These are phyloP conservation scores for Crocuta crocuta DNA, from an alignment of 2,113 vertebrate genomes.

Conservation along the genomic window DNA sequence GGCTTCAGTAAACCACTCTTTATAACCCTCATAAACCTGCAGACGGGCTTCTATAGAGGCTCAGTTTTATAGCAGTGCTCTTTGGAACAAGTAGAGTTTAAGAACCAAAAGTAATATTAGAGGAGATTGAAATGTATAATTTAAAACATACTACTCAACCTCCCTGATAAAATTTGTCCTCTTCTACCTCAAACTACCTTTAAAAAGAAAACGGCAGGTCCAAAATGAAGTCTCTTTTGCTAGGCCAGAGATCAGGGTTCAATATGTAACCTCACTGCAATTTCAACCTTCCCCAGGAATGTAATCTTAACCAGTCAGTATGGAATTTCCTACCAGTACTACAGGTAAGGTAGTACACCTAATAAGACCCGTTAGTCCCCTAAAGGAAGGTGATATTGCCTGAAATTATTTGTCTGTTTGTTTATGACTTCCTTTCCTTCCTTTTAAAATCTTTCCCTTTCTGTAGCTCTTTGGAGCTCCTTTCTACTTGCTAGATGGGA, in stretches of 20 bases:
- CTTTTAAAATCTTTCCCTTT: background rate
- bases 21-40: background rate
- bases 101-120: constrained; percentile 14
- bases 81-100: background rate
- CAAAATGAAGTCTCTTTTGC: background rate
- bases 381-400: background rate
- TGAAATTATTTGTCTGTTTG: background rate
- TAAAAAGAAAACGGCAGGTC: background rate
- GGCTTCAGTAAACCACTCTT: background rate
- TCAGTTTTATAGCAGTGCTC: background rate
- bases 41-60: background rate
- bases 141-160: constrained; percentile 7
- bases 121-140: background rate
- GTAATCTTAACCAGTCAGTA: background rate
- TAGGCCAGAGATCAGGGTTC: background rate
- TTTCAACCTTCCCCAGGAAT: background rate
- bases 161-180: constrained; percentile 4
- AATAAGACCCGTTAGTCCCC: background rate
- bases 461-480: background rate
- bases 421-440: background rate
- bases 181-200: background rate
- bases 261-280: background rate
- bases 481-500: background rate
- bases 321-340: background rate
- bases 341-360: background rate